Base-by-base conservation (phyloP, 2,888 invertebrate species). In the Aphidius colemani region DNA sequence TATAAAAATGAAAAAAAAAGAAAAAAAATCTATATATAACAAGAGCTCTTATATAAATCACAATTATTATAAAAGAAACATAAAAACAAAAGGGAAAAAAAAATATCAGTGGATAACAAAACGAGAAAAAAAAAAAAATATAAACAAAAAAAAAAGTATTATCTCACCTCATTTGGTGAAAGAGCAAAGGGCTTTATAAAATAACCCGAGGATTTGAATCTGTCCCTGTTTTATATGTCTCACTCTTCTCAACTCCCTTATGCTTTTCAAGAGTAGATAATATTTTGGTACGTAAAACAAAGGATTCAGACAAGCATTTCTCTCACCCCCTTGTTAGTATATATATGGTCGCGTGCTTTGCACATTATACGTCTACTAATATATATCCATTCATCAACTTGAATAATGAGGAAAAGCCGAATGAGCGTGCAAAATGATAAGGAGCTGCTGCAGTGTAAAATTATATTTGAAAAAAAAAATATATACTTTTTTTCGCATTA, bases 1-100 rank as follows among this genome's bases (percentile, higher is more conserved):
- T 30, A 30, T 30, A 3, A 30, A 30, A 30, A 30, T 30, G 30
- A 30, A 30, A 30, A 18, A 18, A 18, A 18, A 18, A 18, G 3
- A 40, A 53, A 49, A 58, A 10, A 46, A 41, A 13, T 44, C 43
- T 46, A 63, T 39, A 63, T 39, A 53, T 8, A 53, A 53, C 39
- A 53, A 11, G 8, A 39, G 41, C 40, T 11, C 48, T 11, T 48
- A 30, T 40, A 53, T 53, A 41, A 53, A 40, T 53, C 53, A 53
- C 53, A 53, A 53, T 53, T 53, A 53, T 53, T 41, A n/a, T 7
- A 11, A 10, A 39, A 30, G 30, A 30, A 30, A 30, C 30, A 30
- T 30, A 30, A 5, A 30, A 30, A 30, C 30, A 30, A 30, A 30
- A 30, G 30, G 13, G 13, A 13, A 13, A 13, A 30, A 30, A 30